Evolutionary conservation across 1,140 invertebrate species (phyloP).

Genomic region (Lordiphosa mommai): DNA sequence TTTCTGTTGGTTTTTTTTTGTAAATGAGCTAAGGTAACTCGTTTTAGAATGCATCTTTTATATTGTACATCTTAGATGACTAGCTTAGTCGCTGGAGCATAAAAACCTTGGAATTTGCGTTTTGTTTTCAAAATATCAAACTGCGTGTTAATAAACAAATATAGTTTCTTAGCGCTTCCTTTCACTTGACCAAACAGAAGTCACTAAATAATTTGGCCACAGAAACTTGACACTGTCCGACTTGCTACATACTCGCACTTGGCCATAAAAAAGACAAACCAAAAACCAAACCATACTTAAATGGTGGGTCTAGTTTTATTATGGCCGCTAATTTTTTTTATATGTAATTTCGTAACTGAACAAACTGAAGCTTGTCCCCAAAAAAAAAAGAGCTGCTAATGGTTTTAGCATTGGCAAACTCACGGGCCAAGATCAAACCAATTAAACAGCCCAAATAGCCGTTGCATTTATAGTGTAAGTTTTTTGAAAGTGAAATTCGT

Average conservation of each 20-base stretch:
- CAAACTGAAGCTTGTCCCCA: conserved; percentile 15
- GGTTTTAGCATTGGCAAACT: conserved; percentile 48
- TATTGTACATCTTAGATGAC: too few species aligned
- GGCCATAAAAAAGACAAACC: conserved; percentile 7
- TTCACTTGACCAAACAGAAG: not conserved
- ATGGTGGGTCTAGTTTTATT: conserved; percentile 4
- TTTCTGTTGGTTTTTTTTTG: too few species aligned
- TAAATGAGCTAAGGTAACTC: too few species aligned
- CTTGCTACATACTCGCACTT: too few species aligned
- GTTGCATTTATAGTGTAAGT: conserved; percentile 6
- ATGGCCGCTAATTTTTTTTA: conserved; percentile 23
- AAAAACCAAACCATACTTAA: not conserved
- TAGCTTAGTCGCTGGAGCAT: too few species aligned
- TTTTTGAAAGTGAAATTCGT: conserved; percentile 32
- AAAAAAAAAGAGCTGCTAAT: conserved; percentile 32
- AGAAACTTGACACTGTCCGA: conserved; percentile 7
- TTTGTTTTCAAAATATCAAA: too few species aligned
- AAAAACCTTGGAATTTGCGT: too few species aligned
- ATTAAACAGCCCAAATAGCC: conserved; percentile 9
- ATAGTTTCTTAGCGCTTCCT: not conserved
- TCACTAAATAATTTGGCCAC: conserved; percentile 1
- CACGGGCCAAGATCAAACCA: conserved; percentile 52
- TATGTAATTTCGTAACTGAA: too few species aligned
- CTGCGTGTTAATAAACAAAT: conserved; percentile 8
- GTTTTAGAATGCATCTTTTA: too few species aligned